A percentile compares a stretch with the other conserved stretches of the same genome.
phyloP scores from a whole-genome alignment of 2,888 invertebrate species.

The Encarsia formosa region DNA sequence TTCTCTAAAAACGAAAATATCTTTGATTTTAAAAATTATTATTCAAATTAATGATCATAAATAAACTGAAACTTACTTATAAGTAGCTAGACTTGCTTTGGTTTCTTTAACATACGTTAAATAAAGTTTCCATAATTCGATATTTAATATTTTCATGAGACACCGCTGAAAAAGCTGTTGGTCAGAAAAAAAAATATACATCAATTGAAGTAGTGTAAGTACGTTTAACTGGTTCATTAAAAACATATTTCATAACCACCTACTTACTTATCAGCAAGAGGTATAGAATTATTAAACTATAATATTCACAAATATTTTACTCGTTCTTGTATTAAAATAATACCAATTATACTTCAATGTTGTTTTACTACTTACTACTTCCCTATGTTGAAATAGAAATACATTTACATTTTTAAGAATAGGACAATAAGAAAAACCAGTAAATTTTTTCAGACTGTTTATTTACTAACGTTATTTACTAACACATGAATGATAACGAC shows the following conservation, averaged over 20 bases:
- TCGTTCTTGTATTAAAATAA: constrained; percentile 15
- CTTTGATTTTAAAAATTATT: constrained; percentile 6
- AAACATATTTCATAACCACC: constrained; percentile 18
- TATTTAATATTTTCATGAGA: constrained; percentile 96
- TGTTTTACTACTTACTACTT: constrained; percentile 10
- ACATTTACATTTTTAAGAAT: constrained; percentile 25
- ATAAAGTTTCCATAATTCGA: constrained; percentile 98
- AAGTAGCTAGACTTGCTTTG: constrained; percentile 85
- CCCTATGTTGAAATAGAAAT: constrained; percentile 17
- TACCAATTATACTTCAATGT: constrained; percentile 12
- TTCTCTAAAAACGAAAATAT: constrained; percentile 64
- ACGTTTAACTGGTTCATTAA: too few relatives aligned
- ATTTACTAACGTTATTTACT: constrained; percentile 37
- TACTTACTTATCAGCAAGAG: constrained; percentile 27
- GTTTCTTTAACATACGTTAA: constrained; percentile 98
- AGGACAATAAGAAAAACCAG: constrained; percentile 47
- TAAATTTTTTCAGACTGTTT: constrained; percentile 44
- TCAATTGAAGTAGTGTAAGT: not conserved
- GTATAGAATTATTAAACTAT: constrained; percentile 16
- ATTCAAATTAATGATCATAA: constrained; percentile 9
- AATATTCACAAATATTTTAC: constrained; percentile 15
- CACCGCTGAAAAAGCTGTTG: constrained; percentile 92
- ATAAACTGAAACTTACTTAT: constrained; percentile 82
- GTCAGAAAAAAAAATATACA: constrained; percentile 41
- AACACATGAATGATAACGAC: too few relatives aligned